A percentile compares a stretch with the other conserved stretches of the same genome.
phyloP scores from a whole-genome alignment of 1,140 invertebrate species.

The Dendrolimus punctatus region DNA sequence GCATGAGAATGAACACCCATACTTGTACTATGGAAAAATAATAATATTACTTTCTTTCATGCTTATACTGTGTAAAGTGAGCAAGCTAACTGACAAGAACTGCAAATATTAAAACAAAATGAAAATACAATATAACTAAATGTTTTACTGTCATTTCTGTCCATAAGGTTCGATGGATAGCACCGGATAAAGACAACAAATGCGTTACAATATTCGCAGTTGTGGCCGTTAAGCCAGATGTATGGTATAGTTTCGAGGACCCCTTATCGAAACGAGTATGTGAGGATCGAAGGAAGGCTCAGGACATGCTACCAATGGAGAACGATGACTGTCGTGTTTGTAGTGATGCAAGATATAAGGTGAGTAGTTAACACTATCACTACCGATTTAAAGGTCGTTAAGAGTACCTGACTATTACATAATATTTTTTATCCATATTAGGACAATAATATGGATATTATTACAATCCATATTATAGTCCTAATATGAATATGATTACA shows the following conservation, averaged over 20 bases:
- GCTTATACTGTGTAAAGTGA: no score
- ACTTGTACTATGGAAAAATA: no score
- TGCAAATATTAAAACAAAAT: no score
- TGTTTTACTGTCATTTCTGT: not conserved
- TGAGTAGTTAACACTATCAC: conserved; percentile 5
- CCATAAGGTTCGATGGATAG: conserved; percentile 46
- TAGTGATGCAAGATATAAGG: conserved; percentile 56
- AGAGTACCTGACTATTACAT: no score
- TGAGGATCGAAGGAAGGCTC: conserved; percentile 46
- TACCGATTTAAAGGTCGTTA: no score
- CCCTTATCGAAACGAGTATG: conserved; percentile 48
- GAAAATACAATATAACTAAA: not conserved
- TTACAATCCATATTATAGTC: no score
- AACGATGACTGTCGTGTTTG: conserved; percentile 49
- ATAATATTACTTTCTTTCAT: no score
- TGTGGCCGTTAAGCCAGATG: conserved; percentile 47
- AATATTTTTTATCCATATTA: no score
- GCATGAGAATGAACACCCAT: no score
- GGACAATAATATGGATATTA: no score
- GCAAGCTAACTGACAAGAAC: no score
- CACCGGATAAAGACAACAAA: conserved; percentile 49
- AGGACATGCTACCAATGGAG: conserved; percentile 52
- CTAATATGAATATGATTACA: no score
- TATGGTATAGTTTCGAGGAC: conserved; percentile 51
- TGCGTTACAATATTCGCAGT: conserved; percentile 55